Percentiles rank a stretch among this genome's conserved stretches.
Conservation (phyloP, 2,113 vertebrate genomes). For the Ascaphus truei region DNA sequence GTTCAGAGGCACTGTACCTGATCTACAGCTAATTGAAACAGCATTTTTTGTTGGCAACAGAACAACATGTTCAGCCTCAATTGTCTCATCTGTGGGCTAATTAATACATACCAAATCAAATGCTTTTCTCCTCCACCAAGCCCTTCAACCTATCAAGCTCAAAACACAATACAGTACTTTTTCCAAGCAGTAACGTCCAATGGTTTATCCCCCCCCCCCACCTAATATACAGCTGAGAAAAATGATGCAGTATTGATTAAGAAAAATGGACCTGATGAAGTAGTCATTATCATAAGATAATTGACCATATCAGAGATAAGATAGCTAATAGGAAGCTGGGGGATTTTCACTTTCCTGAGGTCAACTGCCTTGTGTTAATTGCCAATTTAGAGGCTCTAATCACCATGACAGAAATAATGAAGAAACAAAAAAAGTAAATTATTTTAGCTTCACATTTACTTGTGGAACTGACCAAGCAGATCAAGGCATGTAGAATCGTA, state of each 20-base stretch:
- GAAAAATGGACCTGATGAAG: not conserved
- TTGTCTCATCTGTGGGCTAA: conserved; percentile 34
- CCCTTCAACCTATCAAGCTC: not conserved
- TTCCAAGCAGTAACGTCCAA: not conserved
- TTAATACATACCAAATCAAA: conserved; percentile 35
- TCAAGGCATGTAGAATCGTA: not conserved
- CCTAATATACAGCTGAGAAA: not conserved
- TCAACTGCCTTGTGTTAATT: conserved; percentile 3
- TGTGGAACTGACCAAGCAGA: conserved; percentile 10
- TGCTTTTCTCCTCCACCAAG: not conserved
- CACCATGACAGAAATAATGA: conserved; percentile 36
- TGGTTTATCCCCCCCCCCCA: not conserved
- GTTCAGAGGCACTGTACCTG: conserved; percentile 22
- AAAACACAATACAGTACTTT: not conserved
- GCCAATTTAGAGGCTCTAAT: not conserved
- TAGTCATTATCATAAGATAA: conserved; percentile 17
- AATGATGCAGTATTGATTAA: conserved; percentile 17
- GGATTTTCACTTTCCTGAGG: not conserved
- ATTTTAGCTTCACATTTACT: conserved; percentile 24
- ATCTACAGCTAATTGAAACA: conserved; percentile 33
- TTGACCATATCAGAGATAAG: not conserved
- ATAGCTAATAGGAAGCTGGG: conserved; percentile 5
- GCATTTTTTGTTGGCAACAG: conserved; percentile 33
- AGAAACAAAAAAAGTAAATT: conserved; percentile 10
- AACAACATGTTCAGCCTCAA: conserved; percentile 25